Percentiles rank a stretch among this genome's conserved stretches.
Conservation (phyloP, 2,797 vertebrate species). For the Gambusia yucatana region DNA sequence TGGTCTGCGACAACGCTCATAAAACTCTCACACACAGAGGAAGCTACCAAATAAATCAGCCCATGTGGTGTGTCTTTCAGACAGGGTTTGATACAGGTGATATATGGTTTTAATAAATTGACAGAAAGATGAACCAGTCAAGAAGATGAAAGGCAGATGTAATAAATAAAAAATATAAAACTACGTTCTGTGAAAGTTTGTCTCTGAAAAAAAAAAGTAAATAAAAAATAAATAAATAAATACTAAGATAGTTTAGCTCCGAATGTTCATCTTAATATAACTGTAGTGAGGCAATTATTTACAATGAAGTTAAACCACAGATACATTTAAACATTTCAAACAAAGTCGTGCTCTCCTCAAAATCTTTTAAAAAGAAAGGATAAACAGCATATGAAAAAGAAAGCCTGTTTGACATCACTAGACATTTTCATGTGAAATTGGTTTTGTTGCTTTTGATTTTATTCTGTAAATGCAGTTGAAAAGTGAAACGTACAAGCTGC, state of each 20-base stretch:
- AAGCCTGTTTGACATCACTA: not conserved
- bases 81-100: constrained; percentile 77
- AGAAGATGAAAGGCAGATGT: constrained; percentile 15
- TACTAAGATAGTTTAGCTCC: not conserved
- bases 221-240: not conserved
- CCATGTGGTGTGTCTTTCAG: constrained; percentile 62
- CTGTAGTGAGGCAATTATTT: not conserved
- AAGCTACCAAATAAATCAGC: constrained; percentile 77
- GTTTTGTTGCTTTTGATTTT: not conserved
- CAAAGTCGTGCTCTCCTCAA: not conserved
- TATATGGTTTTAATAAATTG: constrained; percentile 79
- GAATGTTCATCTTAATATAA: not conserved
- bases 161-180: not conserved
- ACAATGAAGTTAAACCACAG: not conserved
- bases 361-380: not conserved
- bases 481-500: not conserved
- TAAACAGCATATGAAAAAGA: not conserved
- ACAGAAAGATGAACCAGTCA: constrained; percentile 46
- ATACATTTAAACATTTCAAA: not conserved
- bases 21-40: constrained; percentile 77
- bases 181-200: constrained; percentile 12
- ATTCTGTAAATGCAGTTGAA: not conserved
- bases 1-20: constrained; percentile 74
- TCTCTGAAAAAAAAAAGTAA: not conserved
- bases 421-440: not conserved